Evolutionary conservation across 2,888 invertebrate species (phyloP), one percentile per base, ranked within the genome.

Genomic region (Stictocephala bisonia): DNA sequence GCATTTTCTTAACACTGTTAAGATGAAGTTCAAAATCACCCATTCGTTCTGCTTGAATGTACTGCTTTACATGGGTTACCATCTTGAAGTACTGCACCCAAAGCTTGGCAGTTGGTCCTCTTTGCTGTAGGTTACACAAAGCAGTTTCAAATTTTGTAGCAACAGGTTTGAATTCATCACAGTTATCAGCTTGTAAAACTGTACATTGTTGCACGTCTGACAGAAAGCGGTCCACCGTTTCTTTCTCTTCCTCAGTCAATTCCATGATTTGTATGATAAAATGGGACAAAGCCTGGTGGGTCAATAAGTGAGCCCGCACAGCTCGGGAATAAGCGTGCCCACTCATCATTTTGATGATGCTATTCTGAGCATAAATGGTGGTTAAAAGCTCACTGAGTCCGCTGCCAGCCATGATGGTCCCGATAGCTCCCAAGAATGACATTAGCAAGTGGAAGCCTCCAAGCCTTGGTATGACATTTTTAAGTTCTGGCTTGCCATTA

Each of bases 331-430:
- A 81, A 20, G 81, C 80, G 72, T 82, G 80, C 3, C 82, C 81
- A 44, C 74, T 66, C 11, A 82, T 56, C 73, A 80, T 79, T 79
- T 81, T 80, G 2, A 80, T 80, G 13, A 77, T 76, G 9, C 80
- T 79, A 53, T 76, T 75, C 58, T 77, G 75, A 75, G 83, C 78
- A 79, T 81, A 83, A 67, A 82, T 80, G 4, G 29, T 53, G 24
- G 58, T 58, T 9, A 80, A 74, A 9, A 77, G 71, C 75, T 84
- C 82, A 76, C 81, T 81, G 9, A 84, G 29, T 6, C 84, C 84
- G 74, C 83, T 84, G 72, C 83, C 83, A 15, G 76, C 75, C 83
- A 84, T 84, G 24, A 83, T 77, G 64, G 78, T 75, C 24, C 83
- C 83, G 50, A 83, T 77, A 27, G 80, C 40, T 68, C 82, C 81